These are phyloP conservation scores for Cettia cetti DNA, from an alignment of 2,113 vertebrate species.

Conservation along the genomic window DNA sequence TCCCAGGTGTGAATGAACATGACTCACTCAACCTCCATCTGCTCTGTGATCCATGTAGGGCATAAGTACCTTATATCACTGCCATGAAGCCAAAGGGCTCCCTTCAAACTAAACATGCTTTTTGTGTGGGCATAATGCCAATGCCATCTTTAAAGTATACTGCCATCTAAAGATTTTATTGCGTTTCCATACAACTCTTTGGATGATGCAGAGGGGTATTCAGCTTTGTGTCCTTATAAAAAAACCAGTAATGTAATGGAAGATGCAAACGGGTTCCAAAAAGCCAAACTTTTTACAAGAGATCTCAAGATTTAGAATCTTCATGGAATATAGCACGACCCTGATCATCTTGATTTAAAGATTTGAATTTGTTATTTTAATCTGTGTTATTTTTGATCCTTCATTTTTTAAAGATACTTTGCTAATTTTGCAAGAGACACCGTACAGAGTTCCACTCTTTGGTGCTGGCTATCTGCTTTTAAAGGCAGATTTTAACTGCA, in stretches of 20 bases:
- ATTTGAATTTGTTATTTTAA: background rate
- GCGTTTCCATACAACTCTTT: background rate
- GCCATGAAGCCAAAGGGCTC: background rate
- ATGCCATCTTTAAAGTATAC: background rate
- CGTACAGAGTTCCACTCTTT: background rate
- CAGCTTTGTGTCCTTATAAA: background rate
- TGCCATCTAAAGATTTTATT: background rate
- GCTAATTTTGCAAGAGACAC: background rate
- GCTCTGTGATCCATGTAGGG: slow-evolving; percentile 2
- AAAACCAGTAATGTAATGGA: background rate
- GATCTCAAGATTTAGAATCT: background rate
- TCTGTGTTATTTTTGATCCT: background rate
- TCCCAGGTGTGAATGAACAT: slow-evolving; percentile 16
- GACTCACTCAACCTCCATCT: slow-evolving; percentile 40
- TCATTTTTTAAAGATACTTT: background rate
- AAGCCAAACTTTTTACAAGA: background rate
- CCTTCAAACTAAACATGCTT: background rate
- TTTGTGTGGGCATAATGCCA: background rate
- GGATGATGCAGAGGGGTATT: background rate
- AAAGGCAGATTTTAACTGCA: background rate
- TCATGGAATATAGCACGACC: background rate
- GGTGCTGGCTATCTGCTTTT: background rate
- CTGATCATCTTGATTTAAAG: background rate
- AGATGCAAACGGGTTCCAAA: background rate
- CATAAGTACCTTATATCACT: background rate